These are phyloP conservation scores for Lordiphosa mommai DNA, from an alignment of 1,140 invertebrate species.

Conservation along the genomic window DNA sequence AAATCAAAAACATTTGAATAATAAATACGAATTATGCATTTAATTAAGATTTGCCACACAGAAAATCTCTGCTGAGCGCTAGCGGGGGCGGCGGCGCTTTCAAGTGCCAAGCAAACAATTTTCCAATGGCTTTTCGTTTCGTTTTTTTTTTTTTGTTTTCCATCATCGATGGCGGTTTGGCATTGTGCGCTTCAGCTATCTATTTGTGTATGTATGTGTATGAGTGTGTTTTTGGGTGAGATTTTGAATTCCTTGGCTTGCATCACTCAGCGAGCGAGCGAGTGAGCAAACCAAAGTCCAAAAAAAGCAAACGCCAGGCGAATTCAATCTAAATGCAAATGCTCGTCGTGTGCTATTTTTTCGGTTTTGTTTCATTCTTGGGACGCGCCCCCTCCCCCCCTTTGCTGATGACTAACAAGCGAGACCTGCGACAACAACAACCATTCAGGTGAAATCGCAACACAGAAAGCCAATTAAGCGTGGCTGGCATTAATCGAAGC, in stretches of 20 bases:
- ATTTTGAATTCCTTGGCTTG: slow-evolving; percentile 65
- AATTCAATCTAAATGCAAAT: slow-evolving; percentile 77
- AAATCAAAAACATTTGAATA: slow-evolving; percentile 73
- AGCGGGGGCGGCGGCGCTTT: not conserved
- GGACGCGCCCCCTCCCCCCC: not conserved
- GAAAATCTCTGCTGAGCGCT: slow-evolving; percentile 10
- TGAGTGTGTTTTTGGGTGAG: slow-evolving; percentile 25
- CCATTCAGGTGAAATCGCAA: slow-evolving; percentile 62
- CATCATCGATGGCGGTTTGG: slow-evolving; percentile 24
- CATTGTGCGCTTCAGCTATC: slow-evolving; percentile 22
- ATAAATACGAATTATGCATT: slow-evolving; percentile 76
- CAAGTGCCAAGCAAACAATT: slow-evolving; percentile 22
- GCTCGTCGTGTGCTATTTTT: slow-evolving; percentile 43
- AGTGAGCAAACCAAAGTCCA: slow-evolving; percentile 2
- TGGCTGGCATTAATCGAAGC: slow-evolving; percentile 61
- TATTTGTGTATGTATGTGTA: slow-evolving; percentile 4
- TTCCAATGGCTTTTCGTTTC: slow-evolving; percentile 26
- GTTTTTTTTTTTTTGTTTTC: slow-evolving; percentile 3
- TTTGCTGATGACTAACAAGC: slow-evolving; percentile 3
- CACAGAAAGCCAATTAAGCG: slow-evolving; percentile 73
- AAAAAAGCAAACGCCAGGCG: slow-evolving; percentile 32
- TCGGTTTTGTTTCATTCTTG: slow-evolving; percentile 44
- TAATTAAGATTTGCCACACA: slow-evolving; percentile 69
- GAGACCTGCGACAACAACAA: slow-evolving; percentile 2
- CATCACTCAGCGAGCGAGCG: slow-evolving; percentile 43